These are phyloP conservation scores for Caenorhabditis angaria DNA, from an alignment of 2,888 invertebrate species.

Conservation along the genomic window DNA sequence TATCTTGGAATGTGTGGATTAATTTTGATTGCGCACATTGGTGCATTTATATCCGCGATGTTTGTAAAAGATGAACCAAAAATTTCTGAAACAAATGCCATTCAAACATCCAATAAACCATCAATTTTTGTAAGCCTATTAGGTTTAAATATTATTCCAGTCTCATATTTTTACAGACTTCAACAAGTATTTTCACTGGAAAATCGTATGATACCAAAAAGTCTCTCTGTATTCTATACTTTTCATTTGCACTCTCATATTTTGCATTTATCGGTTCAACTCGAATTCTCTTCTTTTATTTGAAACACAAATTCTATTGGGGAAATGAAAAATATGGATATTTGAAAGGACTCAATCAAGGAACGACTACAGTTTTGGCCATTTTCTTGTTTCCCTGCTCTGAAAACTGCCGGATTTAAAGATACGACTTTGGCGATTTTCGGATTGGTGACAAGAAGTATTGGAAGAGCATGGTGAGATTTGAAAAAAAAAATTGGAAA, in stretches of 20 bases:
- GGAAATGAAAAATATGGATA: slow-evolving; percentile 46
- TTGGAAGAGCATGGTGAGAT: slow-evolving; percentile 47
- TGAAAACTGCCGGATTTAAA: slow-evolving; percentile 32
- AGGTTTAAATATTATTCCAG: too few relatives aligned
- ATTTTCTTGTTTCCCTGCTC: slow-evolving; percentile 45
- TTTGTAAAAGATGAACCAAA: slow-evolving; percentile 19
- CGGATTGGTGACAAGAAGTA: slow-evolving; percentile 41
- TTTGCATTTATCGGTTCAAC: slow-evolving; percentile 54
- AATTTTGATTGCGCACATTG: slow-evolving; percentile 27
- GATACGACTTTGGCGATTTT: slow-evolving; percentile 50
- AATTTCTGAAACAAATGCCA: background rate
- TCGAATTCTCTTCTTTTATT: slow-evolving; percentile 55
- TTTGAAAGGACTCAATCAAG: slow-evolving; percentile 43
- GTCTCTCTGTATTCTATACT: slow-evolving; percentile 35
- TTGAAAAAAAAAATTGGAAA: slow-evolving; percentile 7
- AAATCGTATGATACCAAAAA: slow-evolving; percentile 12
- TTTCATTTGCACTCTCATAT: slow-evolving; percentile 50
- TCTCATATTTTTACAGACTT: slow-evolving; percentile 8
- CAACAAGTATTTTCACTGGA: slow-evolving; percentile 14
- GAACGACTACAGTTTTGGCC: slow-evolving; percentile 44
- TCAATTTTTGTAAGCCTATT: background rate
- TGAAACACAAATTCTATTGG: slow-evolving; percentile 56
- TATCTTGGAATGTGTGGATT: slow-evolving; percentile 29
- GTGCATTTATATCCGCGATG: slow-evolving; percentile 22
- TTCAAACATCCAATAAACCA: background rate